Evolutionary conservation across 2,888 invertebrate species (phyloP).

Genomic region (Trichogramma dendrolimi): DNA sequence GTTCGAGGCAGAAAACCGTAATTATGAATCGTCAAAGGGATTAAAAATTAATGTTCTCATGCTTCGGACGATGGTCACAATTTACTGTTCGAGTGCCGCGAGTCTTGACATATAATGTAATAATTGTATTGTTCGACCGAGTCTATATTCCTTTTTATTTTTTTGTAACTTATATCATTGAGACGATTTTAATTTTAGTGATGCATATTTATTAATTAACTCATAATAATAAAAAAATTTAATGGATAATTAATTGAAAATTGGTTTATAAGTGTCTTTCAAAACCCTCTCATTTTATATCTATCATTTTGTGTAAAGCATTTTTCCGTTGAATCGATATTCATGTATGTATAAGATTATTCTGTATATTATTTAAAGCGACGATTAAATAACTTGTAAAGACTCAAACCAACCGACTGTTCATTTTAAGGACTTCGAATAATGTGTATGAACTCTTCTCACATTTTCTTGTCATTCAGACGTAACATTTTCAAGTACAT

Average conservation of each 20-base stretch:
- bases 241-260: constrained; percentile 18
- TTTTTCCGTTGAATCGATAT: constrained; percentile 13
- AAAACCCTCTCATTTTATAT: constrained; percentile 7
- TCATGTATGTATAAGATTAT: constrained; percentile 19
- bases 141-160: constrained; percentile 13
- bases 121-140: constrained; percentile 17
- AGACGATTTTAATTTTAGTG: constrained; percentile 24
- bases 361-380: neutral
- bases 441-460: neutral
- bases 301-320: constrained; percentile 17
- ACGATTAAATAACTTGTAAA: constrained; percentile 28
- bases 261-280: constrained; percentile 23
- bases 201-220: constrained; percentile 23
- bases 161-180: constrained; percentile 18
- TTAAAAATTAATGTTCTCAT: constrained; percentile 13
- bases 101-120: constrained; percentile 18
- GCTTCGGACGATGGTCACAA: constrained; percentile 17
- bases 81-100: constrained; percentile 17
- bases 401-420: constrained; percentile 20
- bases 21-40: constrained; percentile 6
- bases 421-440: constrained; percentile 16
- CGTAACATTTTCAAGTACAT: too few species aligned
- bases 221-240: constrained; percentile 12
- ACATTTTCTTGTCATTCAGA: too few species aligned
- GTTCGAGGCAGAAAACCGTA: constrained; percentile 9